Evolutionary conservation across 2,888 invertebrate genomes (phyloP), one percentile per base, ranked within the genome.

Genomic region (Coleophora flavipennella): DNA sequence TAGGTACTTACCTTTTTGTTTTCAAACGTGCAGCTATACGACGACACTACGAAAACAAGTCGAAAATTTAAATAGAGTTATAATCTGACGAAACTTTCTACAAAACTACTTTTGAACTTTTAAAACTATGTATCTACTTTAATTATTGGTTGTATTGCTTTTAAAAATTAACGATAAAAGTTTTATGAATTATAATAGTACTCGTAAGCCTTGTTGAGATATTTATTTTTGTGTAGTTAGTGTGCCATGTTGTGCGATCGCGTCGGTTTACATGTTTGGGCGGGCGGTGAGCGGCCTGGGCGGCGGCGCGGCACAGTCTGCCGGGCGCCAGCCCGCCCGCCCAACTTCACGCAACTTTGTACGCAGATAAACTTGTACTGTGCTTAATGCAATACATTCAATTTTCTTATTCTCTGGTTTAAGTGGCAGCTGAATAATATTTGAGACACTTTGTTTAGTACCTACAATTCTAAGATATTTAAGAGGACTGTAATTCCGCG

Each of bases 231-330:
- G 54, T 55, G 41, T 41, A 47, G 50, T 35, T 38, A 45, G 42
- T 49, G 49, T 48, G 46, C 46, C 42, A 42, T 40, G 46, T 4
- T 44, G 36, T 35, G 41, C 20, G 27, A 33, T 39, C 40, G 43
- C 44, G 42, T 28, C 33, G 55, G 56, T 36, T 62, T 56, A 57
- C 71, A 71, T 69, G 45, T 44, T 55, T 52, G 47, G 60, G 49
- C 38, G 55, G 48, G 59, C 55, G 45, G 43, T 45, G 61, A 63
- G 65, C 55, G 51, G 48, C 57, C 55, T 45, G 52, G 48, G 50
- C 65, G 72, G 57, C 55, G 59, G 63, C 71, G 67, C 73, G 69
- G 53, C 57, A 60, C 67, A 60, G 51, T 76, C 65, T 78, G 78
- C 59, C 69, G 64, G 51, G 48, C 42, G 44, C 40, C 48, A 2